phyloP scores from a whole-genome alignment of 2,888 invertebrate species.

The Andrena flavipes region DNA sequence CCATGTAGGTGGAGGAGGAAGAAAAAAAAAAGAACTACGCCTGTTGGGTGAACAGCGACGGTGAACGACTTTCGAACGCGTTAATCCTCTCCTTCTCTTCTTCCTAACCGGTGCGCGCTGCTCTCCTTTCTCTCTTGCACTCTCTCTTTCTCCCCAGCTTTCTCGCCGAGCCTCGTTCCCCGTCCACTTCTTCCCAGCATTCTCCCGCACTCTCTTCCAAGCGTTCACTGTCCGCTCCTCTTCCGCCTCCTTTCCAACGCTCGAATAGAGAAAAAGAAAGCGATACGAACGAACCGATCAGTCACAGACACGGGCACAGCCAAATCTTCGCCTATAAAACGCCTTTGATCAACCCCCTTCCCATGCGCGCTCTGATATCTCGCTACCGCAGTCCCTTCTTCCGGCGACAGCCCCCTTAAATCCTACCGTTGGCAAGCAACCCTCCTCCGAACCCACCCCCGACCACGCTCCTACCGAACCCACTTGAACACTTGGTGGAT shows the following conservation, averaged over 20 bases:
- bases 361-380: too few relatives aligned
- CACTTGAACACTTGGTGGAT: conserved; percentile 83
- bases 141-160: conserved; percentile 23
- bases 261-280: conserved; percentile 73
- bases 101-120: conserved; percentile 31
- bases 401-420: conserved; percentile 6
- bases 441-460: conserved; percentile 3
- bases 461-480: conserved; percentile 65
- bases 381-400: too few relatives aligned
- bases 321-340: conserved; percentile 76
- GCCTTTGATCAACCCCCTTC: too few relatives aligned
- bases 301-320: conserved; percentile 79
- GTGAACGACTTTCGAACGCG: conserved; percentile 49
- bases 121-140: conserved; percentile 33
- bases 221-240: conserved; percentile 21
- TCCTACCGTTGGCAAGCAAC: conserved; percentile 10
- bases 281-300: conserved; percentile 75
- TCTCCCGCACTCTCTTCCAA: conserved; percentile 23
- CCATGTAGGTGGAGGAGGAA: not conserved
- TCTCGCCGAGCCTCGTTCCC: conserved; percentile 22
- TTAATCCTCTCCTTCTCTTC: conserved; percentile 18
- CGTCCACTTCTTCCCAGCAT: conserved; percentile 18
- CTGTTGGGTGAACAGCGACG: conserved; percentile 27
- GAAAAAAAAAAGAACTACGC: conserved; percentile 4
- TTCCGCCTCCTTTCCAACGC: conserved; percentile 45